phyloP scores from a whole-genome alignment of 2,797 vertebrate genomes.

The Chaetophractus vellerosus region DNA sequence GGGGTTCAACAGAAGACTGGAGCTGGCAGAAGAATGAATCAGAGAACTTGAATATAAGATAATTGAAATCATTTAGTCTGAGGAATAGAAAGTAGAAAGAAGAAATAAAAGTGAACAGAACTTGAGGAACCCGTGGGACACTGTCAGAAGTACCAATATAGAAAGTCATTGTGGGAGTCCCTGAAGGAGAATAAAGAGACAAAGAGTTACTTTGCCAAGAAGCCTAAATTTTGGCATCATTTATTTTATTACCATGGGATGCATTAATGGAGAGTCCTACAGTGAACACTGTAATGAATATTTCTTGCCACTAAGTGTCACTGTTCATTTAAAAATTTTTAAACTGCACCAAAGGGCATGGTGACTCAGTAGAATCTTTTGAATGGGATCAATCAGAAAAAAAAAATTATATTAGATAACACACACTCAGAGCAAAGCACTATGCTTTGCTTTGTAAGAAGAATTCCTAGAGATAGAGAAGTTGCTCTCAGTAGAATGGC shows the following conservation, averaged over 20 bases:
- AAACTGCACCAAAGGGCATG: slow-evolving; percentile 51
- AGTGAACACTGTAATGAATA: slow-evolving; percentile 90
- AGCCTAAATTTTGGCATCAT: slow-evolving; percentile 92
- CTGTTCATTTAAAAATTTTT: slow-evolving; percentile 86
- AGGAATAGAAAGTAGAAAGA: no score
- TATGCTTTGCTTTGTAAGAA: slow-evolving; percentile 64
- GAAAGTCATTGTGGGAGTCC: no score
- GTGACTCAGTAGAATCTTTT: slow-evolving; percentile 74
- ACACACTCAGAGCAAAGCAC: slow-evolving; percentile 68
- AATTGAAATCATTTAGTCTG: no score
- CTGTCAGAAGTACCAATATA: no score
- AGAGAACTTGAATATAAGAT: no score
- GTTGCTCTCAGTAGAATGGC: slow-evolving; percentile 78
- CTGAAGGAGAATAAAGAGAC: no score
- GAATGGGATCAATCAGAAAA: slow-evolving; percentile 78
- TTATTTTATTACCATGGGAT: slow-evolving; percentile 91
- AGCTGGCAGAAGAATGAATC: no score
- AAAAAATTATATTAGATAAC: slow-evolving; percentile 57
- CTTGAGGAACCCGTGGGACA: no score
- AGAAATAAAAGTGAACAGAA: no score
- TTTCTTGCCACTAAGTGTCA: slow-evolving; percentile 90
- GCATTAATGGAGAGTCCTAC: slow-evolving; percentile 90
- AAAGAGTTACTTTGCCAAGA: slow-evolving; percentile 93
- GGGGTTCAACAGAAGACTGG: no score
- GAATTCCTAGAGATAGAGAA: slow-evolving; percentile 80